Evolutionary conservation across 1,140 invertebrate species (phyloP).

Genomic region (Tetramorium parvispinum): DNA sequence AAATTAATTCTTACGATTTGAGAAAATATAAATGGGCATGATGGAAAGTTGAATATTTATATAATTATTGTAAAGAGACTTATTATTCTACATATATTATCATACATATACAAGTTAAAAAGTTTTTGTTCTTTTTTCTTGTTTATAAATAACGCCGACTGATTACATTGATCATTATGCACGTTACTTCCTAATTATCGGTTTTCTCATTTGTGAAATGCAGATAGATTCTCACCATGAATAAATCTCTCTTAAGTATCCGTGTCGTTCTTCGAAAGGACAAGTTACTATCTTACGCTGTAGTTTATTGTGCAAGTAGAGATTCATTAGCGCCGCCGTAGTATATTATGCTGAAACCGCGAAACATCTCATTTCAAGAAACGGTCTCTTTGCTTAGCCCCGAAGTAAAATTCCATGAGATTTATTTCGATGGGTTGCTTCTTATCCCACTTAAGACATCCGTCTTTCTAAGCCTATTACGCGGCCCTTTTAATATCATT

Average conservation of each 20-base stretch:
- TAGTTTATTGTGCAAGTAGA: conserved; percentile 62
- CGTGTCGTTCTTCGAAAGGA: conserved; percentile 21
- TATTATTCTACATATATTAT: background rate
- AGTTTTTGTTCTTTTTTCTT: background rate
- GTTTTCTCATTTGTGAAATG: background rate
- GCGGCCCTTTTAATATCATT: conserved; percentile 57
- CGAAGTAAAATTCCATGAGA: conserved; percentile 46
- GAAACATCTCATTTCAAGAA: conserved; percentile 41
- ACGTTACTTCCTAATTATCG: background rate
- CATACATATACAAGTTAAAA: background rate
- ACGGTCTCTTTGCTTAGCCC: background rate
- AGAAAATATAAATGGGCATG: background rate
- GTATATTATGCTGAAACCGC: conserved; percentile 55
- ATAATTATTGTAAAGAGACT: background rate
- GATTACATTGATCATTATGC: background rate
- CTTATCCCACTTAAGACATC: conserved; percentile 68
- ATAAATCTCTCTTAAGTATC: conserved; percentile 33
- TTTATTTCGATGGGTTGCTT: conserved; percentile 69
- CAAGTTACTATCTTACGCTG: conserved; percentile 44
- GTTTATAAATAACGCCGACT: background rate
- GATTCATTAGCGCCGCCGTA: conserved; percentile 50
- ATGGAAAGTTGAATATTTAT: background rate
- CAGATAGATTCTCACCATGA: conserved; percentile 12
- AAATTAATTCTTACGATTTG: background rate
- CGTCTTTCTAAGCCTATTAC: conserved; percentile 72